Base-by-base conservation (phyloP, 1,140 invertebrate species). In the Aphelenchoides fujianensis region DNA sequence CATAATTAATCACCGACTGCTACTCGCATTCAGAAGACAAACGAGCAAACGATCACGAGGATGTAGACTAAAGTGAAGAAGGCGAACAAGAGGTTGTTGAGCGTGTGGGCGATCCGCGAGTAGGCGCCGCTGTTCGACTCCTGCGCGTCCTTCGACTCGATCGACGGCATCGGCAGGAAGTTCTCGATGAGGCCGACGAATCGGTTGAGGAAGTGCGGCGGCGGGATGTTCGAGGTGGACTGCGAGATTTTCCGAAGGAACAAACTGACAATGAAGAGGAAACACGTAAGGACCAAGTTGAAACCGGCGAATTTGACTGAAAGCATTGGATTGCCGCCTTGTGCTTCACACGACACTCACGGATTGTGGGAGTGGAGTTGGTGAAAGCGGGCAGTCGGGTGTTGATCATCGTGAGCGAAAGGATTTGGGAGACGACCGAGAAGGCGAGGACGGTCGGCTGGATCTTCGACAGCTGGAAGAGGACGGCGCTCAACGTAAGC, bases 231-330 rank as follows among this genome's bases (percentile, higher is more conserved):
- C n/a, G 72, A 70, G 19, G 69, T 74, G 7, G 81, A 72, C 28
- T 74, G 69, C 16, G 81, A 71, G 16, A 84, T 52, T 55, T 71
- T 53, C 27, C 82, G 70, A 2, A 83, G 71, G 1, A 78, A 59
- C 3, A 83, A 62, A n/a, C 69, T 77, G 12, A 64, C 35, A 5
- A 83, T 30, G 67, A 83, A 82, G 7, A 83, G 69, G 34, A 84
- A 61, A 1, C 57, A 79, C 1, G 83, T 83, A 59, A 68, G 64
- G 12, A 71, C 30, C 53, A 83, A 55, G 61, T 83, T 83, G 74
- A 83, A 83, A 2, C 72, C 74, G 28, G 80, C 79, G 64, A 69
- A 83, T 77, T 75, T 75, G 36, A 83, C 82, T 83, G 48, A 75
- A 84, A 77, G 16, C 9, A n/a, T n/a, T n/a, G 16, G 1, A 31